Evolutionary conservation across 2,797 vertebrate genomes (phyloP), one percentile per base, ranked within the genome.

Genomic region (Alcedo quadribrachys): DNA sequence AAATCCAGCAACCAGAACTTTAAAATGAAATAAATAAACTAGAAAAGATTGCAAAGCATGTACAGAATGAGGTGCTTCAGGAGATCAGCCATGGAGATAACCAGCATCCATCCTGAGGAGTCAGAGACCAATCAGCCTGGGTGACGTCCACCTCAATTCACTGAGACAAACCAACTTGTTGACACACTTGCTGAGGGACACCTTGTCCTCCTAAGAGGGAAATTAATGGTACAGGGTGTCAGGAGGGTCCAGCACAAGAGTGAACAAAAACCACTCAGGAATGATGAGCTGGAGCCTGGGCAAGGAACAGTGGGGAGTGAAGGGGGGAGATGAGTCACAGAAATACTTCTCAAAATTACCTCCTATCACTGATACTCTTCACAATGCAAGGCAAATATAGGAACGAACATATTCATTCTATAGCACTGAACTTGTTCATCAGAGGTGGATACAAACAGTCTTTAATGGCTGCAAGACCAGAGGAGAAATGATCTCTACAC

Each of bases 221-320:
- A 46, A 27, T 57, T 4, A 42, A 27, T 57, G 4, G 1, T 8
- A 28, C 1, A 15, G 50, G 35, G 28, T 32, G n/a, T 48, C 46
- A 32, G 51, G 40, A 80, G 33, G 10, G 12, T 17, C 84, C 51
- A 17, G 68, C 45, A 6, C 13, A n/a, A 75, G 33, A 42, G 10
- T 8, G 17, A 53, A 19, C 21, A 53, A 53, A 54, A 75, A 9
- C 9, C 27, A 4, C 15, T 45, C 0, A 0, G 25, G 68, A 68
- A 40, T 4, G 21, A 42, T 1, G 4, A 83, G 42, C 33, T 40
- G 60, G 40, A 81, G 51, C 27, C 70, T 8, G 46, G 32, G 15
- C 20, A 1, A 27, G 48, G 37, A 48, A 33, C 1, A 0, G 11
- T 1, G 12, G 19, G 12, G 15, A 53, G 33, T 7, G 25, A 71